A percentile compares a stretch with the other conserved stretches of the same genome.
These are phyloP conservation scores for Lycophotia porphyrea DNA, from an alignment of 2,888 invertebrate species.

Conservation along the genomic window DNA sequence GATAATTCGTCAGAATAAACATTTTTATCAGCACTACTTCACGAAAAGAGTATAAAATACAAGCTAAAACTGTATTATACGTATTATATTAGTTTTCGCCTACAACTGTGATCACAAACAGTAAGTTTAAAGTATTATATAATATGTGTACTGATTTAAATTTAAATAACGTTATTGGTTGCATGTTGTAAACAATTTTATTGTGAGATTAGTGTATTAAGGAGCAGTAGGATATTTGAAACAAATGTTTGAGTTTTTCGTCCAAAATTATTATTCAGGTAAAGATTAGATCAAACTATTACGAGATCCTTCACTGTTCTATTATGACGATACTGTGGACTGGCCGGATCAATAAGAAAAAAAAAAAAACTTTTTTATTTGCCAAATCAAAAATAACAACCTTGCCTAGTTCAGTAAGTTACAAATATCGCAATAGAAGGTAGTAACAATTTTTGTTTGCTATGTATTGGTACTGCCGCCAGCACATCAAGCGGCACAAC, in stretches of 20 bases:
- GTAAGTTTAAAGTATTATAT: slow-evolving; percentile 47
- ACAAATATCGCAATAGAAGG: no score
- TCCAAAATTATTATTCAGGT: background rate
- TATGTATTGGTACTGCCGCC: no score
- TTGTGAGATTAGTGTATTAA: slow-evolving; percentile 29
- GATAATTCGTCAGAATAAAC: background rate
- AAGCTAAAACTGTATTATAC: slow-evolving; percentile 25
- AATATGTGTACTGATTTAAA: slow-evolving; percentile 52
- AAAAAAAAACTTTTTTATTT: no score
- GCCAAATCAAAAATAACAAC: no score
- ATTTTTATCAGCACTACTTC: background rate
- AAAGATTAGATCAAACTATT: background rate
- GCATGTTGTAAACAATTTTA: slow-evolving; percentile 47
- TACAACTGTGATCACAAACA: slow-evolving; percentile 25
- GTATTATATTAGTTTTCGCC: slow-evolving; percentile 32
- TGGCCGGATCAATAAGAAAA: background rate
- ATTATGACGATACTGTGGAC: background rate
- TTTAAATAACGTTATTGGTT: slow-evolving; percentile 41
- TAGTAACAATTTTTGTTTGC: no score
- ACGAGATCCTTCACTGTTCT: background rate
- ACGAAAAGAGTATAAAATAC: background rate
- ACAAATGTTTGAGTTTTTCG: background rate
- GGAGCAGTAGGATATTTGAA: slow-evolving; percentile 23
- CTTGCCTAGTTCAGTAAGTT: no score
- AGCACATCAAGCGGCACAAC: no score